Conservation (phyloP, 2,888 invertebrate genomes). For the Rhodophaea formosa region DNA sequence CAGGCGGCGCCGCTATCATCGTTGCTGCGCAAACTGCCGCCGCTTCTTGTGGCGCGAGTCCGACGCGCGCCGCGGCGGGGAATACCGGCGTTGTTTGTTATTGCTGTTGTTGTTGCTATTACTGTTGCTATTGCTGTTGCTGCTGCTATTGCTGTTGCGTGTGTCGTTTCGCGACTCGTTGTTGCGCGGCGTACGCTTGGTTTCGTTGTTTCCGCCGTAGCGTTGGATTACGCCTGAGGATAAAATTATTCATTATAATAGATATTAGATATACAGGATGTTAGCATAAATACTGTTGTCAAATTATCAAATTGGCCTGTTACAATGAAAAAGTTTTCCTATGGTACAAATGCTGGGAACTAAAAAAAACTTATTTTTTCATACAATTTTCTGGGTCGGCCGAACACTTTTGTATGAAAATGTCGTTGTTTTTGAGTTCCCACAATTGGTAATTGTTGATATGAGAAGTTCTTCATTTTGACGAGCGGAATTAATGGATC, state of each 20-base stretch:
- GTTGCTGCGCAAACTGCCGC: conserved; percentile 48
- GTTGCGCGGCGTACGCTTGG: conserved; percentile 35
- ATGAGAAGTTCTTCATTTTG: too few relatives aligned
- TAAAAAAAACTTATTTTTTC: too few relatives aligned
- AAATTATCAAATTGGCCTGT: too few relatives aligned
- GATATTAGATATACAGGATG: too few relatives aligned
- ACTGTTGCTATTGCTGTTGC: background rate
- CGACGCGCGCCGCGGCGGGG: conserved; percentile 26
- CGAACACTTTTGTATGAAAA: too few relatives aligned
- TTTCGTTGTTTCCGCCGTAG: conserved; percentile 38
- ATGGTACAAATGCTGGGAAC: too few relatives aligned
- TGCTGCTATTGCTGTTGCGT: conserved; percentile 17
- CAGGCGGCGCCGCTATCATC: conserved; percentile 9
- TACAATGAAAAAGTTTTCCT: too few relatives aligned
- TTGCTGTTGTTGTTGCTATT: background rate
- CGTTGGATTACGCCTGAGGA: conserved; percentile 63
- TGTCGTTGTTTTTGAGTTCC: too few relatives aligned
- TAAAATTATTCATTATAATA: background rate
- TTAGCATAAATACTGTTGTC: too few relatives aligned
- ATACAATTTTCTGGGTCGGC: too few relatives aligned
- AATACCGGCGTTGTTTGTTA: conserved; percentile 3
- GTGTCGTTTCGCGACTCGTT: conserved; percentile 24
- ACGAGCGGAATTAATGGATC: too few relatives aligned
- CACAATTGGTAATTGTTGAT: too few relatives aligned
- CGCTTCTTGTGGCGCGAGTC: conserved; percentile 48